Percentiles rank a stretch among this genome's conserved stretches.
These are phyloP conservation scores for Gallinago nigripennis DNA, from an alignment of 2,797 vertebrate genomes.

Conservation along the genomic window DNA sequence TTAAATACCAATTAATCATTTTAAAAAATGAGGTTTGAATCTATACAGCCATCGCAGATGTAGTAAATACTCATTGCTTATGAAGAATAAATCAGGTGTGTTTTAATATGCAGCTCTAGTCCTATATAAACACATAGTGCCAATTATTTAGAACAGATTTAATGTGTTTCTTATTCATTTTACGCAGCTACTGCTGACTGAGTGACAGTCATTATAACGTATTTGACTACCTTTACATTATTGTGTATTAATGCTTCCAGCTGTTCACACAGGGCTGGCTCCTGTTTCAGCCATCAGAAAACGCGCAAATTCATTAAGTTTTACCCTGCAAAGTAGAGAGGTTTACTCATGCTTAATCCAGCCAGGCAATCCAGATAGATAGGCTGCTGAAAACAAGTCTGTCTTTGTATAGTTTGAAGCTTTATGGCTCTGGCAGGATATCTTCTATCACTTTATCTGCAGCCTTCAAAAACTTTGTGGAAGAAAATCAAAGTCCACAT, in stretches of 20 bases:
- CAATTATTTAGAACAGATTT: background rate
- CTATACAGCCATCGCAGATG: background rate
- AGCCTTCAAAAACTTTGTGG: background rate
- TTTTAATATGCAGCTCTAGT: constrained; percentile 25
- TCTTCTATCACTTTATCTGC: background rate
- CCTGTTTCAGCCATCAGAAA: background rate
- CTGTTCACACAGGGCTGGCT: background rate
- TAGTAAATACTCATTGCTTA: constrained; percentile 45
- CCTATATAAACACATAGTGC: background rate
- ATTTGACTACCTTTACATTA: background rate
- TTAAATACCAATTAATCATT: constrained; percentile 59
- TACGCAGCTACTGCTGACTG: background rate
- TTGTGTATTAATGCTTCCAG: background rate
- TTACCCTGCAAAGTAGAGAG: background rate
- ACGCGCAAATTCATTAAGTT: background rate
- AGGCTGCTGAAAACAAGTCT: background rate
- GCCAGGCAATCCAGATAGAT: background rate
- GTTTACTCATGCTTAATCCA: background rate
- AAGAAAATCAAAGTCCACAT: background rate
- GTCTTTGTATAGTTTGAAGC: background rate
- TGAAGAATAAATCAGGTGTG: constrained; percentile 23
- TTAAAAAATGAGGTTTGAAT: background rate
- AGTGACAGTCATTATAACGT: background rate
- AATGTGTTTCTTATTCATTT: background rate
- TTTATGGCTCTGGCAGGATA: background rate